Base-by-base conservation (phyloP, 2,113 vertebrate species). In the Mustelus asterias region DNA sequence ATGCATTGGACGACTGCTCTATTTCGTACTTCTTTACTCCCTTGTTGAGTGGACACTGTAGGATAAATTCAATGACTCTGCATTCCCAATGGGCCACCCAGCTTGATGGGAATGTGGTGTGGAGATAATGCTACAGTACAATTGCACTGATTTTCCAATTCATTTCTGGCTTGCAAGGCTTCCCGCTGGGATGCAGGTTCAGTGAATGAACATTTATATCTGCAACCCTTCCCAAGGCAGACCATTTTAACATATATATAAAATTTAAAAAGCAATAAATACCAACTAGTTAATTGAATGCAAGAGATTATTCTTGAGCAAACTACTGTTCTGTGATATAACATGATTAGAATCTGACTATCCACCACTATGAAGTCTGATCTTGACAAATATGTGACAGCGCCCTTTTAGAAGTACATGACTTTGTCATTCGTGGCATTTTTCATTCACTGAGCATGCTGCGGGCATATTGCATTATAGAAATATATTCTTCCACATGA, bases 1-100 rank as follows among this genome's bases (percentile, higher is more conserved):
- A 97, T 98, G 98, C 97, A 98, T 98, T 98, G 98, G 98, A 98
- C 98, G 98, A 96, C 96, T 96, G 97, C 97, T 98, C 97, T 97
- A 97, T 97, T 96, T 98, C 97, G 63, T 24, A 69, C 97, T 98
- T 97, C 97, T 97, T 98, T 98, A 96, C 97, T 97, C 97, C 97
- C 97, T 98, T 97, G 97, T 97, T 97, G 97, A 97, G 97, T 97
- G 97, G 97, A 24, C 37, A 95, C 48, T 11, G 37, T 65, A 58
- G 95, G 69, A 95, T 76, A 95, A 95, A 60, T 80, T 80, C 69
- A 95, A 29, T 76, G 54, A 95, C 22, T 14, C 70, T 44, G 95
- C 95, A 93, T 58, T 65, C n/a, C 60, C 89, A 93, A 65, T 37
- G n/a, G 89, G 60, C 33, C 63, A 63, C 29, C 60, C 33, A n/a